These are phyloP conservation scores for Biston stratarius DNA, from an alignment of 2,888 invertebrate species.

Conservation along the genomic window DNA sequence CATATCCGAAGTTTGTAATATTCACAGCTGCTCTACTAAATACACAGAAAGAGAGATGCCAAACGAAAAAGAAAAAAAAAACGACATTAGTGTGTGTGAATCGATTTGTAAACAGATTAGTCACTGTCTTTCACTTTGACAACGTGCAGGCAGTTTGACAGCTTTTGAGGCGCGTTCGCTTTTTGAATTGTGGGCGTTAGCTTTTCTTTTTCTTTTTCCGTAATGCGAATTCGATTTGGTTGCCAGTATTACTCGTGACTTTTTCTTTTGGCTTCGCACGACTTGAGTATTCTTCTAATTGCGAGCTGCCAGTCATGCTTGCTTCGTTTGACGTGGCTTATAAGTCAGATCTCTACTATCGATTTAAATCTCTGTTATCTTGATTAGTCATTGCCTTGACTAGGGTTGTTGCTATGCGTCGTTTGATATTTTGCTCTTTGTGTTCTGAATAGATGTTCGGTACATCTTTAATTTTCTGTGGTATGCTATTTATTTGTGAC, in stretches of 20 bases:
- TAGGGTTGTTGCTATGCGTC: slow-evolving; percentile 6
- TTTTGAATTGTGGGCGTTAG: slow-evolving; percentile 78
- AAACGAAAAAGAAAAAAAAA: too few relatives aligned
- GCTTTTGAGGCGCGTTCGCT: slow-evolving; percentile 82
- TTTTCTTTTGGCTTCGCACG: slow-evolving; percentile 11
- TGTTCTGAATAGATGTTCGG: slow-evolving; percentile 1
- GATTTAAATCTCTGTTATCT: slow-evolving; percentile 43
- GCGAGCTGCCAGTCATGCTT: slow-evolving; percentile 49
- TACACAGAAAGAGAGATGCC: too few relatives aligned
- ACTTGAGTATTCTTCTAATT: slow-evolving; percentile 14
- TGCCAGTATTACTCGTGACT: slow-evolving; percentile 49
- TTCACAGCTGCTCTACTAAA: not conserved
- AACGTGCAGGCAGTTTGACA: slow-evolving; percentile 77
- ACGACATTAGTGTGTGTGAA: not conserved
- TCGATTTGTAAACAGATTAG: slow-evolving; percentile 23
- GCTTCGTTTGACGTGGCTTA: slow-evolving; percentile 45
- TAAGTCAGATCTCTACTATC: slow-evolving; percentile 37
- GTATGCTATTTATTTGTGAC: not conserved
- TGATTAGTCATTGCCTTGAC: slow-evolving; percentile 47
- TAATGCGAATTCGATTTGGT: slow-evolving; percentile 63
- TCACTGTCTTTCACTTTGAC: slow-evolving; percentile 22
- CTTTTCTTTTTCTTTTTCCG: slow-evolving; percentile 61
- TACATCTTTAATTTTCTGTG: not conserved
- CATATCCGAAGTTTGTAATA: not conserved
- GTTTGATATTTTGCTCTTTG: slow-evolving; percentile 4